Evolutionary conservation across 2,113 vertebrate species (phyloP), one percentile per base, ranked within the genome.

Genomic region (Eudorcas thomsonii): DNA sequence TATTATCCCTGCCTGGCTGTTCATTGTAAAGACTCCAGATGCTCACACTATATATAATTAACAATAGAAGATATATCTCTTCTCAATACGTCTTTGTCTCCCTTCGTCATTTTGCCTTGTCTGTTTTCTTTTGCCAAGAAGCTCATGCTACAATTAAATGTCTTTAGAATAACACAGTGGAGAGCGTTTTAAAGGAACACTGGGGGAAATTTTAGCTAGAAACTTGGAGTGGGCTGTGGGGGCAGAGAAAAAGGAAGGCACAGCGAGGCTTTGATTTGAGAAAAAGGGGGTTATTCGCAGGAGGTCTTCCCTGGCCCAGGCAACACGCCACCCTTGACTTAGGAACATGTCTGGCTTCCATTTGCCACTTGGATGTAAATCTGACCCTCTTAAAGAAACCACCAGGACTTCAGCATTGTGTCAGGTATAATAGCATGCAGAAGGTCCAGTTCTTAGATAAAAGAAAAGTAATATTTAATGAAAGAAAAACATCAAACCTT

Each of bases 61-160:
- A 98, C 97, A 98, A 98, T 96, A 88, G 98, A 94, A 95, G 96
- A 97, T 97, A 94, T 67, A 97, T 98, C 97, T 97, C 95, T 97
- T 80, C 97, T 98, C 97, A 96, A 59, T 96, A 88, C 13, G 67
- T 95, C 98, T 98, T 98, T 98, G 97, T 98, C 93, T 97, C 91
- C 97, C 95, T 96, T 97, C 97, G 45, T 96, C 97, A 95, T 92
- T 97, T 97, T 94, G 95, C 94, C 93, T 97, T 54, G 92, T 97
- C 97, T 98, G 94, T 96, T 98, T 98, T 88, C 96, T 97, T 97
- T 97, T 96, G 97, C 98, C 97, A 96, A 90, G 96, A 97, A 98
- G 93, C 97, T 96, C 90, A 90, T 94, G 96, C 97, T 95, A 94
- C 97, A 98, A 98, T 98, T 98, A 98, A 97, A 92, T 97, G 84